These are phyloP conservation scores for Oxytorus armatus DNA, from an alignment of 2,888 invertebrate genomes.

Conservation along the genomic window DNA sequence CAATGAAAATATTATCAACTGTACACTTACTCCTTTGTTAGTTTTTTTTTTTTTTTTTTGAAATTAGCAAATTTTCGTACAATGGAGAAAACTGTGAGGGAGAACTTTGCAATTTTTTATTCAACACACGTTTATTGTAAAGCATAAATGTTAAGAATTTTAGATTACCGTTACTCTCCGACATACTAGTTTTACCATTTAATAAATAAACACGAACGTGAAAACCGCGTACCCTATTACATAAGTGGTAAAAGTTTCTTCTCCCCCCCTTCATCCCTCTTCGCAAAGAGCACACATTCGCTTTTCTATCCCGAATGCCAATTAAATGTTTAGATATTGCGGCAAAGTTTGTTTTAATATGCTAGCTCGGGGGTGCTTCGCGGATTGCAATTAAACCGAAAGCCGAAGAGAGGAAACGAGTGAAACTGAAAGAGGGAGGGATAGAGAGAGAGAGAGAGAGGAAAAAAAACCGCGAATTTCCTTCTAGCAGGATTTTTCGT, in stretches of 20 bases:
- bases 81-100: too few species aligned
- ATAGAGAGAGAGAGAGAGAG: background rate
- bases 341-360: constrained; percentile 64
- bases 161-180: background rate
- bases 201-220: background rate
- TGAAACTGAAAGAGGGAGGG: background rate
- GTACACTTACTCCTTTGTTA: too few species aligned
- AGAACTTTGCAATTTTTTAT: too few species aligned
- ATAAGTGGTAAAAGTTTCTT: constrained; percentile 2
- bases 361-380: constrained; percentile 27
- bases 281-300: background rate
- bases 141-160: too few species aligned
- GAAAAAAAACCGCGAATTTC: background rate
- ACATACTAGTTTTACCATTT: background rate
- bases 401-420: constrained; percentile 14
- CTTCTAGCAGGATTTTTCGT: constrained; percentile 29
- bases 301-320: constrained; percentile 24
- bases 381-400: constrained; percentile 62
- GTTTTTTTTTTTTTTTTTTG: too few species aligned
- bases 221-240: constrained; percentile 2
- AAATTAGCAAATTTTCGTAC: too few species aligned
- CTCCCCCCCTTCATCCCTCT: background rate
- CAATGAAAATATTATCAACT: too few species aligned
- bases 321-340: constrained; percentile 58
- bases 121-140: too few species aligned